A percentile compares a stretch with the other conserved stretches of the same genome.
Conservation (phyloP, 2,888 invertebrate species). For the Augiades crinisus region DNA sequence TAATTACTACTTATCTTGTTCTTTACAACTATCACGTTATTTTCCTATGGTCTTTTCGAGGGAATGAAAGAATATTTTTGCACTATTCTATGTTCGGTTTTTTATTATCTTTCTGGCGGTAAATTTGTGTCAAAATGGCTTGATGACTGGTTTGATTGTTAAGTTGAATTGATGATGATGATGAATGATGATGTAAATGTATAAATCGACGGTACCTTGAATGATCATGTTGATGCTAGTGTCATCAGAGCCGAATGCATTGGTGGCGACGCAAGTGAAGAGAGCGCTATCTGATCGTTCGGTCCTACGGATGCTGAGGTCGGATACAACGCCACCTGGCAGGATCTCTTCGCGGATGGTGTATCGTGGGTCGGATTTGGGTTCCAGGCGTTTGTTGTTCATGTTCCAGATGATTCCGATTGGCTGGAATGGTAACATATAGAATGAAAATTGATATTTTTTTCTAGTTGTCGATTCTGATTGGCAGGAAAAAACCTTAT, state of each 20-base stretch:
- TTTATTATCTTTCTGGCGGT: no score
- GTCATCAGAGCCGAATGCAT: slow-evolving; percentile 96
- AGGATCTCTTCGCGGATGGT: slow-evolving; percentile 93
- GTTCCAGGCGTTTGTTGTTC: slow-evolving; percentile 95
- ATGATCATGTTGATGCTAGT: slow-evolving; percentile 98
- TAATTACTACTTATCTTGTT: no score
- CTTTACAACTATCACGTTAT: no score
- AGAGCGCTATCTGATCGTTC: slow-evolving; percentile 94
- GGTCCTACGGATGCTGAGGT: slow-evolving; percentile 93
- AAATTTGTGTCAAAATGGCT: no score
- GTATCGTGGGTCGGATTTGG: slow-evolving; percentile 93
- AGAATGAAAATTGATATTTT: slow-evolving; percentile 27
- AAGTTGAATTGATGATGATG: no score
- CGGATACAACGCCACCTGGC: slow-evolving; percentile 92
- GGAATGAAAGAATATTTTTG: no score
- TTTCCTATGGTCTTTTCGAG: no score
- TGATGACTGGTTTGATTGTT: no score
- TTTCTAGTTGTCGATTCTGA: no score
- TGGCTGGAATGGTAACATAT: slow-evolving; percentile 69
- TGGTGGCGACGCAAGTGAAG: slow-evolving; percentile 95
- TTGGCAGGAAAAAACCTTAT: no score
- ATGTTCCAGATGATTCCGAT: slow-evolving; percentile 97
- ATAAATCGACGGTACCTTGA: slow-evolving; percentile 82
- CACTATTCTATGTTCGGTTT: no score
- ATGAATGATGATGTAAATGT: no score